Base-by-base conservation (phyloP, 1,140 invertebrate genomes). In the Drosophila lacertosa region DNA sequence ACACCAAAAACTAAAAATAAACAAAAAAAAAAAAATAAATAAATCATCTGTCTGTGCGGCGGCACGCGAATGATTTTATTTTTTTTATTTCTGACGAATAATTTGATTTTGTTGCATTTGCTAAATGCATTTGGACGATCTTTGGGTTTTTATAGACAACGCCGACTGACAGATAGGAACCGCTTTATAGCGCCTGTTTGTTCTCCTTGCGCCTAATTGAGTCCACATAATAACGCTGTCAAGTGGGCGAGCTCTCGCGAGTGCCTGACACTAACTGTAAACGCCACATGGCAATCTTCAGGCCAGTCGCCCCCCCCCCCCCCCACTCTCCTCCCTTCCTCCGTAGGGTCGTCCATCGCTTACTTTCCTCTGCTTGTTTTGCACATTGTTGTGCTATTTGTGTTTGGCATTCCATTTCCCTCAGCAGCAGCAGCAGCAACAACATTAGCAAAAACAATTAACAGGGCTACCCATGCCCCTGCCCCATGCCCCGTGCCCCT, bases 301-400 rank as follows among this genome's bases (percentile, higher is more conserved):
- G 13, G 7, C 15, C 29, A 16, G n/a, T 2, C 16, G n/a, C 39
- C 11, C 7, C 22, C 45, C 33, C 10, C 22, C 29, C 45, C 32
- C 15, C 9, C 4, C 45, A 9, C 22, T 24, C 47, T 33, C 10
- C 16, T 16, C n/a, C 22, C 13, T 57, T 35, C 18, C 18, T 60
- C 13, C 54, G 37, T n/a, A n/a, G n/a, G n/a, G n/a, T n/a, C n/a
- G n/a, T n/a, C 24, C 2, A 26, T 26, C 2, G 2, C 20, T 22
- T 22, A 22, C 20, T 26, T 26, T 26, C 24, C 62, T 84, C n/a
- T 74, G 80, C 81, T 84, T 81, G 62, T 64, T 77, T 84, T 84
- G 81, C 81, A 84, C 67, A 84, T 84, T 84, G 82, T 77, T 84
- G 73, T 39, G 47, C 81, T 84, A 86, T 84, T 84, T 84, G 81